These are phyloP conservation scores for Ylistrum balloti DNA, from an alignment of 1,140 invertebrate genomes.

Conservation along the genomic window DNA sequence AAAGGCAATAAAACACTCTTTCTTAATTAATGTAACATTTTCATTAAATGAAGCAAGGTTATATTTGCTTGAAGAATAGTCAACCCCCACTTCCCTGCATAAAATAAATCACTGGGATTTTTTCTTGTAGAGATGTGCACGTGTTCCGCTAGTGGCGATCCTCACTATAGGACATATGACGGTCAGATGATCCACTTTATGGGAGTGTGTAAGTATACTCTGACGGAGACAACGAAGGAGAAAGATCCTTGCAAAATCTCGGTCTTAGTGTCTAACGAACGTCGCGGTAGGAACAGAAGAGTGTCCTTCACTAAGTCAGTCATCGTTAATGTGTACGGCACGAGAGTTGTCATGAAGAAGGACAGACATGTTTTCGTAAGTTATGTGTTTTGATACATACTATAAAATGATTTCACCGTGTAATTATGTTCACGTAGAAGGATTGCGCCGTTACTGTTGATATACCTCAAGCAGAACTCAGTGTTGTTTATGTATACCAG, in stretches of 20 bases:
- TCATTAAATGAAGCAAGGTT: no score
- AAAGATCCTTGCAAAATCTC: constrained; percentile 87
- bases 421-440: no score
- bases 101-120: no score
- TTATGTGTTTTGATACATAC: no score
- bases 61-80: no score
- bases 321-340: constrained; percentile 85
- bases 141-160: constrained; percentile 95
- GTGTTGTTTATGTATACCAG: no score
- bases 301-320: constrained; percentile 64
- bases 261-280: constrained; percentile 91
- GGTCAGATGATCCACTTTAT: constrained; percentile 95
- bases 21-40: no score
- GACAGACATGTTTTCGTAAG: constrained; percentile 92
- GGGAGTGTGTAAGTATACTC: constrained; percentile 73
- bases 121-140: constrained; percentile 87
- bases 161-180: constrained; percentile 96
- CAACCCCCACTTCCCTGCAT: no score
- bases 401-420: no score
- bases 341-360: constrained; percentile 92
- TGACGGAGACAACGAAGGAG: constrained; percentile 75
- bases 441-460: no score
- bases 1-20: no score
- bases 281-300: constrained; percentile 47
- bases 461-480: no score